Conservation (phyloP, 2,797 vertebrate species). For the Urocyon cinereoargenteus region DNA sequence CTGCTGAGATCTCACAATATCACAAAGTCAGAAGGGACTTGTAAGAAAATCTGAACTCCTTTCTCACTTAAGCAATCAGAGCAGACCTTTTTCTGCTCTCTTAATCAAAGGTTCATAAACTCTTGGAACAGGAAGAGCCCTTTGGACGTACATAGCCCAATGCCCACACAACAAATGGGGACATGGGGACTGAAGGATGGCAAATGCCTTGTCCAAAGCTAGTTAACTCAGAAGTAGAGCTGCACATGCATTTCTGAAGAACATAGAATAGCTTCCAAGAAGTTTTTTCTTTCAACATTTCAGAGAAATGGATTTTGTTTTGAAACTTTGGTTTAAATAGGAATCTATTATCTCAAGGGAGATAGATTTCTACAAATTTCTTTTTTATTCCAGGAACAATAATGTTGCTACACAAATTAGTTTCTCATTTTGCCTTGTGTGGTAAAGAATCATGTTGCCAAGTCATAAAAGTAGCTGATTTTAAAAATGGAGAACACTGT, state of each 20-base stretch:
- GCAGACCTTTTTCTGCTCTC: not conserved
- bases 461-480: not conserved
- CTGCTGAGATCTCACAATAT: constrained; percentile 39
- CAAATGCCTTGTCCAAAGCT: not conserved
- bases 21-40: not conserved
- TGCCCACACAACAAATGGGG: not conserved
- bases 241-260: not conserved
- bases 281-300: not conserved
- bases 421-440: not conserved
- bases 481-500: not conserved
- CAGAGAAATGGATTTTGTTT: not conserved
- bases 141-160: not conserved
- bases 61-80: not conserved
- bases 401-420: not conserved
- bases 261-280: not conserved
- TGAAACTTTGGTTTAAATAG: not conserved
- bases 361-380: not conserved
- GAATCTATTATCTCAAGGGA: not conserved
- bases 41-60: constrained; percentile 64
- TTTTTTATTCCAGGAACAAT: not conserved
- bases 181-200: not conserved
- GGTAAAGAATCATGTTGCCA: not conserved
- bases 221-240: not conserved
- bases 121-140: not conserved
- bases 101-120: not conserved